Conservation (phyloP, 92 coral and sea anemone species). For the Siderastrea radians region DNA sequence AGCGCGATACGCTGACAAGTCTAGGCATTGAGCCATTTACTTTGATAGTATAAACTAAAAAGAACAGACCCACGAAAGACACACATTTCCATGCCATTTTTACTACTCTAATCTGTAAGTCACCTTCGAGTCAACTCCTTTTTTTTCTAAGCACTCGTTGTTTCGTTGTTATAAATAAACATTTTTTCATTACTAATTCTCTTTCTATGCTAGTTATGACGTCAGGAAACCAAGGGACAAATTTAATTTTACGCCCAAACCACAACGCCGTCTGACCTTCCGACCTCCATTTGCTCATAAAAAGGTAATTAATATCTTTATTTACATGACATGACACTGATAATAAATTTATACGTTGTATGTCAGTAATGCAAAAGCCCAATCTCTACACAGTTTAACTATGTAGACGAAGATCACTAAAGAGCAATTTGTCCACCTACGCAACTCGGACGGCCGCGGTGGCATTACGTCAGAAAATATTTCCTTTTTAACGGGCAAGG, state of each 20-base stretch:
- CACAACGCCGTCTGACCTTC: conserved; percentile 2
- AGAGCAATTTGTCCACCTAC: too few relatives aligned
- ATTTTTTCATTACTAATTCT: conserved; percentile 7
- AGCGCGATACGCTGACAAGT: conserved; percentile 31
- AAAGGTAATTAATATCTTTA: not conserved
- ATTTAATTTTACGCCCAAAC: conserved; percentile 38
- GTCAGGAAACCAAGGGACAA: conserved; percentile 24
- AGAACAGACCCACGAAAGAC: not conserved
- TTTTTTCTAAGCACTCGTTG: not conserved
- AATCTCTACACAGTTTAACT: too few relatives aligned
- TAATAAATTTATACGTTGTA: not conserved
- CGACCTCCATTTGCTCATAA: not conserved
- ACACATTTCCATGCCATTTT: conserved; percentile 1
- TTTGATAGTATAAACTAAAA: not conserved
- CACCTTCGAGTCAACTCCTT: not conserved
- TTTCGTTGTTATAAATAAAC: conserved; percentile 4
- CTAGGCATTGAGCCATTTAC: not conserved
- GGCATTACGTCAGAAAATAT: too few relatives aligned
- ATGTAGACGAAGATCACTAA: too few relatives aligned
- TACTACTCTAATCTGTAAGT: not conserved
- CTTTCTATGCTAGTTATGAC: conserved; percentile 4
- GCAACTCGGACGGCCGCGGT: too few relatives aligned
- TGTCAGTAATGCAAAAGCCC: not conserved
- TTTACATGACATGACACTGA: not conserved
- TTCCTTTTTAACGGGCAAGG: too few relatives aligned